phyloP scores from a whole-genome alignment of 2,113 vertebrate genomes.

The Glareola pratincola region DNA sequence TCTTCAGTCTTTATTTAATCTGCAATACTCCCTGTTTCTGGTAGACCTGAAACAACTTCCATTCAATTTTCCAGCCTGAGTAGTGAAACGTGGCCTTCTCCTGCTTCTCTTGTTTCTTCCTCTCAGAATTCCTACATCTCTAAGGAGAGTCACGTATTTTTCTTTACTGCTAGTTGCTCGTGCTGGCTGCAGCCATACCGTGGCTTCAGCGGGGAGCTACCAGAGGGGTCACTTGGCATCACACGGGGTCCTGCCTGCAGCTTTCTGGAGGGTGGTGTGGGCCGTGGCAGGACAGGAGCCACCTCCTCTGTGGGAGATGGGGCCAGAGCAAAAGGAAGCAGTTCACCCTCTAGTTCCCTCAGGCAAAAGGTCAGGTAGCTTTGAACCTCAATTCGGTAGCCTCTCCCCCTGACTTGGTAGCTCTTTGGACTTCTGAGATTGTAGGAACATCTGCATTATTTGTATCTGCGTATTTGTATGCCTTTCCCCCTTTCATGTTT shows the following conservation, averaged over 20 bases:
- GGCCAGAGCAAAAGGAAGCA: background rate
- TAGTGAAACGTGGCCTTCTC: background rate
- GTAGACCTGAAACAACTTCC: background rate
- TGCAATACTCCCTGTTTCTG: background rate
- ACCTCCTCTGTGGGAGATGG: background rate
- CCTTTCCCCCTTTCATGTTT: background rate
- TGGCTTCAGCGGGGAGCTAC: background rate
- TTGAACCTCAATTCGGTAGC: background rate
- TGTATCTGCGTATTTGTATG: background rate
- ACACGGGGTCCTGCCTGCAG: background rate
- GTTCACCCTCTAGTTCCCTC: background rate
- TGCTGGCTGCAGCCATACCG: background rate
- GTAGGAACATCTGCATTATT: background rate
- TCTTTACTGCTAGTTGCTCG: background rate
- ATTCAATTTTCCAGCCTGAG: background rate
- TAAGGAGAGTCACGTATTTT: background rate
- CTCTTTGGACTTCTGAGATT: background rate
- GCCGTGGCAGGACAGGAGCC: background rate
- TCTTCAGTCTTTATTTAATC: background rate
- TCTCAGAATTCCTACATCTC: background rate
- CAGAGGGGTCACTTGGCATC: background rate
- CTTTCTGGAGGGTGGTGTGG: fast-evolving
- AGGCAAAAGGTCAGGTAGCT: background rate
- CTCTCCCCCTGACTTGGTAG: background rate
- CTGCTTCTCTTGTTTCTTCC: background rate